Percentiles rank a stretch among this genome's conserved stretches.
These are phyloP conservation scores for Campylomormyrus numenius DNA, from an alignment of 2,113 vertebrate genomes.

Conservation along the genomic window DNA sequence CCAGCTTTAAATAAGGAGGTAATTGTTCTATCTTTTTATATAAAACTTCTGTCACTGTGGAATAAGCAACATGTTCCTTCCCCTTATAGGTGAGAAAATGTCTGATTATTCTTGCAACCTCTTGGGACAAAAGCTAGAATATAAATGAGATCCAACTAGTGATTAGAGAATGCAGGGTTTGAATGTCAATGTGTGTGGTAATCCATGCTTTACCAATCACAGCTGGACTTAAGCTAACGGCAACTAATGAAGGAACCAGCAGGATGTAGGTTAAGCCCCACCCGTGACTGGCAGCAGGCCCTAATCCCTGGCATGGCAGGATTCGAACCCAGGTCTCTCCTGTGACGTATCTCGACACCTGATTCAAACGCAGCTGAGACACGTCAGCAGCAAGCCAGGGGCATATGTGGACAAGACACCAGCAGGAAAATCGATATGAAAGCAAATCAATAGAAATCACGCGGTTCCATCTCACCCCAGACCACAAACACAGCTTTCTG, in stretches of 20 bases:
- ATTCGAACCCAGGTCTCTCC: not conserved
- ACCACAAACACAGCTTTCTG: not conserved
- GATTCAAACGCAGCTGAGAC: not conserved
- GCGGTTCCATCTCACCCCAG: not conserved
- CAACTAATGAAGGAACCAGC: not conserved
- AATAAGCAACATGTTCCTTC: not conserved
- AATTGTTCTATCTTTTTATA: not conserved
- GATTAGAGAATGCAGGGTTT: not conserved
- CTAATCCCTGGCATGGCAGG: not conserved
- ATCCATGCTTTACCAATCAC: not conserved
- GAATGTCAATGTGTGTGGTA: not conserved
- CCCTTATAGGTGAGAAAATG: not conserved
- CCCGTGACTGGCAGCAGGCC: not conserved
- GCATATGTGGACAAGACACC: not conserved
- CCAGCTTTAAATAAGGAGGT: not conserved
- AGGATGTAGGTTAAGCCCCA: not conserved
- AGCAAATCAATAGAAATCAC: not conserved
- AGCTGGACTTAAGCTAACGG: not conserved
- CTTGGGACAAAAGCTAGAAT: not conserved
- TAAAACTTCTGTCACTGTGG: not conserved
- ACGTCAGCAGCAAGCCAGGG: not conserved
- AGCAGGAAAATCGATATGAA: not conserved
- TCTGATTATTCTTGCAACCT: not conserved
- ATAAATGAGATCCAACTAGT: not conserved
- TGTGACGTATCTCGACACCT: not conserved